Evolutionary conservation across 2,113 vertebrate genomes (phyloP), one percentile per base, ranked within the genome.

Genomic region (Coreoperca whiteheadi): DNA sequence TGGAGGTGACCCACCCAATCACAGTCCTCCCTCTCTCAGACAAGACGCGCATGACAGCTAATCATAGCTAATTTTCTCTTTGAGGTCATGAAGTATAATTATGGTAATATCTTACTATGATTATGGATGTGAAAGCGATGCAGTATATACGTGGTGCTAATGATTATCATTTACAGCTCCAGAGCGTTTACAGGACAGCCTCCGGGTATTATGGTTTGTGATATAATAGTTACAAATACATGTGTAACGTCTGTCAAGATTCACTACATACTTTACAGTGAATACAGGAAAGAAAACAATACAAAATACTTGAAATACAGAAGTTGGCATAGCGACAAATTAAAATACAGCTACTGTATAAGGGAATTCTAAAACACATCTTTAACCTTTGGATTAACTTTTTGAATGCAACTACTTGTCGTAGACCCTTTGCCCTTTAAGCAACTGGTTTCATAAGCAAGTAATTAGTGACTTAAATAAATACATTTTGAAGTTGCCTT

Each of bases 1-100:
- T 99, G 91, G 98, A 99, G 98, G 98, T 99, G 97, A 95, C 94
- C 81, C 65, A 60, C 56, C 72, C 23, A 48, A 66, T 74, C 59
- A 65, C 66, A 75, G 25, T 16, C 8, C 25, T 54, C 41, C 23
- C 34, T 34, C 78, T 72, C 32, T 75, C 25, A 50, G 23, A 23
- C 66, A 9, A 54, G 12, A 43, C 6, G 1, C 39, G 25, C 34
- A 37, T n/a, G 43, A 8, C 67, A 28, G 57, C 56, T 30, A 41
- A 69, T 69, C 39, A 23, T 32, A 57, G 14, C 60, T 41, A 37
- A 39, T 54, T 32, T 65, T 48, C 18, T 78, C 51, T 66, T 39
- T 32, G 12, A 66, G 51, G 43, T 77, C 12, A 4, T 34, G 25
- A 39, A 30, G 73, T 23, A 23, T 60, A 51, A 76, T 67, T 71